Conservation (phyloP, 2,113 vertebrate genomes). For the Takifugu flavidus region DNA sequence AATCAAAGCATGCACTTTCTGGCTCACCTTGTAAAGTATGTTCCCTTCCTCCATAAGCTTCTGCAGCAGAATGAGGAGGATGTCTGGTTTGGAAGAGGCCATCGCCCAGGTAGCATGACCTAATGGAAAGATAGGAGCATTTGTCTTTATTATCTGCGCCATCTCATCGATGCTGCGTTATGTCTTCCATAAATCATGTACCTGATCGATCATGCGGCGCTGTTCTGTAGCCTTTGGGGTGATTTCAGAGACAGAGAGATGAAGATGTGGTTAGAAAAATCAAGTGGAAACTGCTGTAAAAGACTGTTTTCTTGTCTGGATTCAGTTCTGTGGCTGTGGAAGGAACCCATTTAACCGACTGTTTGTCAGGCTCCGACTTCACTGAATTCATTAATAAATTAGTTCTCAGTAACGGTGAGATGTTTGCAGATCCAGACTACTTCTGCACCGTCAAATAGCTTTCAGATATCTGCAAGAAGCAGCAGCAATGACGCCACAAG, state of each 20-base stretch:
- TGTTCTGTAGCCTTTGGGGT: constrained; percentile 73
- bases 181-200: constrained; percentile 62
- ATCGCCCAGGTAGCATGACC: constrained; percentile 99
- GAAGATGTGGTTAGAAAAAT: constrained; percentile 30
- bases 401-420: no score
- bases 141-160: constrained; percentile 16
- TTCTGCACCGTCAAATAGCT: no score
- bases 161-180: constrained; percentile 10
- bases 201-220: constrained; percentile 80
- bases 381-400: no score
- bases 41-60: constrained; percentile 99
- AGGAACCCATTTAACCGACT: no score
- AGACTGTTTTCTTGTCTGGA: no score
- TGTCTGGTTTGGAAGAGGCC: constrained; percentile 98
- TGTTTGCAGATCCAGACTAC: no score
- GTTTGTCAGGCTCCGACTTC: no score
- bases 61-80: constrained; percentile 95
- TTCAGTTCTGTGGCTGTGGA: no score
- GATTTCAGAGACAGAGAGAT: constrained; percentile 25
- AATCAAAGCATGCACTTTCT: not conserved
- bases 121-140: constrained; percentile 62
- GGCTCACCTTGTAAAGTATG: constrained; percentile 87
- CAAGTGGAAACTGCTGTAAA: no score
- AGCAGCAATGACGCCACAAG: no score
- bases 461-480: no score